Conservation (phyloP, 1,140 invertebrate species). For the Brachionus koreanus region DNA sequence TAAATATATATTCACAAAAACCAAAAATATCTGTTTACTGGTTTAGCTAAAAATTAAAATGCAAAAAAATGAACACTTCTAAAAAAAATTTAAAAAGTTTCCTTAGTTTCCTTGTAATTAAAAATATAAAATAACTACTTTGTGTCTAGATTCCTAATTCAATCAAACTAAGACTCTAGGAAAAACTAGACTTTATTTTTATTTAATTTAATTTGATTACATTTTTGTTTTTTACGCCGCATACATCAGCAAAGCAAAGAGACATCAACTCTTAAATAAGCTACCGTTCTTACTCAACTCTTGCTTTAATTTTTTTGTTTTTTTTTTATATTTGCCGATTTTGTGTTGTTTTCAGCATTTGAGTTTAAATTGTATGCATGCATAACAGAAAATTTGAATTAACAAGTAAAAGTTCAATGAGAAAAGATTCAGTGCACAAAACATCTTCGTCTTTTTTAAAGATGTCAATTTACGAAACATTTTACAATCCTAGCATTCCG, state of each 20-base stretch:
- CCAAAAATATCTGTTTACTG: background rate
- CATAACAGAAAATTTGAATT: background rate
- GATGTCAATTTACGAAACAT: background rate
- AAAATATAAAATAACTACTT: background rate
- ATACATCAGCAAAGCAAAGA: background rate
- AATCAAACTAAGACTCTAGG: background rate
- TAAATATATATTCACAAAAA: background rate
- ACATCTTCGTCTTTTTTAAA: background rate
- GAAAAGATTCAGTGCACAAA: background rate
- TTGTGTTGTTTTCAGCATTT: background rate
- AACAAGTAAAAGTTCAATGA: background rate
- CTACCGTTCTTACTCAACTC: background rate
- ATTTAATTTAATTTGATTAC: slow-evolving; percentile 5
- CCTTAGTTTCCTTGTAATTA: background rate
- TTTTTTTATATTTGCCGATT: background rate
- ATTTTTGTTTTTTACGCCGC: background rate
- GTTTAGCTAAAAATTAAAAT: background rate
- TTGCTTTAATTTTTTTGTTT: background rate
- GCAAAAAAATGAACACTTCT: background rate
- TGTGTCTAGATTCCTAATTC: background rate
- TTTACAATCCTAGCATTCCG: background rate
- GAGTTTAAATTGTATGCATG: background rate
- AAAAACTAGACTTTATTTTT: background rate
- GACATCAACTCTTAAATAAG: background rate
- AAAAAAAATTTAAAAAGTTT: background rate